phyloP scores from a whole-genome alignment of 2,888 invertebrate genomes.

The Ormyrus labotus region DNA sequence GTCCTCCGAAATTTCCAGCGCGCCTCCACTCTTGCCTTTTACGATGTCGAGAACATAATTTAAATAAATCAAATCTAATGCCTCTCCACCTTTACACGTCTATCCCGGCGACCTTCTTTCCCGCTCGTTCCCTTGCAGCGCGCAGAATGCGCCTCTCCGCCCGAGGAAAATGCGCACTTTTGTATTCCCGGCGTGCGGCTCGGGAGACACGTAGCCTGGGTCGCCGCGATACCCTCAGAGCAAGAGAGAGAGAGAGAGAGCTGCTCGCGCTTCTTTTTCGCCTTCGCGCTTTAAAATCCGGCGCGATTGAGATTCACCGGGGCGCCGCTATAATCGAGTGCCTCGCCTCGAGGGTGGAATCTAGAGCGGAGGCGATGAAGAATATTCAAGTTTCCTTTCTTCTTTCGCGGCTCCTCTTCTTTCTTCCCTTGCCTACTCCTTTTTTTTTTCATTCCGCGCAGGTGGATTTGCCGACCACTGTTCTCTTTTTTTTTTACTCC shows the following conservation, averaged over 20 bases:
- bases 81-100: constrained; percentile 4
- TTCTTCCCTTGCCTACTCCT: not conserved
- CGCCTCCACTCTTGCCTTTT: not conserved
- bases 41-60: constrained; percentile 19
- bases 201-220: constrained; percentile 63
- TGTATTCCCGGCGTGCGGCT: constrained; percentile 60
- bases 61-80: constrained; percentile 48
- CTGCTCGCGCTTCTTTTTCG: not conserved
- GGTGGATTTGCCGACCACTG: no score
- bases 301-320: constrained; percentile 65
- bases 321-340: constrained; percentile 64
- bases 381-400: constrained; percentile 54
- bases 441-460: constrained; percentile 8
- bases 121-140: not conserved
- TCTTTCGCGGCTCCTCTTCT: not conserved
- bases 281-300: constrained; percentile 53
- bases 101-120: not conserved
- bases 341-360: constrained; percentile 58
- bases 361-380: constrained; percentile 52
- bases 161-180: constrained; percentile 57
- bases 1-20: no score
- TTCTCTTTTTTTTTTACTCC: no score
- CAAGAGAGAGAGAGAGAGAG: not conserved
- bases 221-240: constrained; percentile 1
- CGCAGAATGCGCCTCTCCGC: not conserved